Base-by-base conservation (phyloP, 2,888 invertebrate species). In the Drymonia ruficornis region DNA sequence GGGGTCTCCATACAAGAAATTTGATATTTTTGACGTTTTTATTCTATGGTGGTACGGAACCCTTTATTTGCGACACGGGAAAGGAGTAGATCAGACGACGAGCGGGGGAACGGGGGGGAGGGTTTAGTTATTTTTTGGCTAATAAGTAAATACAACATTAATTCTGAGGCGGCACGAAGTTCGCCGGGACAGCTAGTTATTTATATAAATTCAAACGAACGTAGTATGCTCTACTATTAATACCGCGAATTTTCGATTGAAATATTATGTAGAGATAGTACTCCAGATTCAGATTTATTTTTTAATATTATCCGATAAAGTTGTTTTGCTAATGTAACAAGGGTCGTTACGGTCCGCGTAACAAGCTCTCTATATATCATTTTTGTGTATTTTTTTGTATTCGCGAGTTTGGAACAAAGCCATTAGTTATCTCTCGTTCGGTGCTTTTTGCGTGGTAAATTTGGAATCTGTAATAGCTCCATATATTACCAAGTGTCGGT, bases 351-450 rank as follows among this genome's bases (percentile, higher is more conserved):
- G 46, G 52, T 54, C 55, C 47, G 53, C 50, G 51, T 53, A 56
- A 56, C 58, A 59, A 55, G 56, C 51, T 19, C 57, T 49, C 49
- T 61, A 71, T 74, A 69, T 67, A 74, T 76, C 61, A 76, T 72
- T 70, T 74, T 63, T 66, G 62, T 63, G 47, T 50, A 42, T 63
- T 64, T 58, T 72, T 77, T 76, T 72, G 65, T 69, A 70, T 74
- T 69, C 50, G 61, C 65, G 64, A 67, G 70, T 74, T 80, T 72
- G 70, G 72, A 72, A 70, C 72, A 55, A 59, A 52, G 72, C 77
- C 77, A 79, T 81, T 78, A 73, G 70, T 70, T 76, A 67, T 72
- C 63, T 66, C 53, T 56, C 47, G 53, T 60, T 63, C 63, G 65
- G 65, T 60, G 28, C 42, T 51, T 65, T 67, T 62, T 67, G 16